Base-by-base conservation (phyloP, 1,140 invertebrate genomes). In the Pollicipes pollicipes region DNA sequence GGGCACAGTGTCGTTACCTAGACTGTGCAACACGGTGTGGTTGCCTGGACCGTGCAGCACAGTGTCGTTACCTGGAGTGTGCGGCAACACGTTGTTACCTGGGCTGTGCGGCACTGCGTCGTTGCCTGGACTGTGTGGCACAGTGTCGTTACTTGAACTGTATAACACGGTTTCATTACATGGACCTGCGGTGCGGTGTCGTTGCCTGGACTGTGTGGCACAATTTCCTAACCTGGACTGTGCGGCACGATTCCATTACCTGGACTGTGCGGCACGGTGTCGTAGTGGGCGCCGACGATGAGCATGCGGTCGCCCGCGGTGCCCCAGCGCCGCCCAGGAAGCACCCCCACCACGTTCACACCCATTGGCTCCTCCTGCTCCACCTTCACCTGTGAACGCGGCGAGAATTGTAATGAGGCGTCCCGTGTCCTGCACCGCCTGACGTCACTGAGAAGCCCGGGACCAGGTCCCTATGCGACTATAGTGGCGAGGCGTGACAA, bases 121-220 rank as follows among this genome's bases (percentile, higher is more conserved):
- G 71, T 79, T 80, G 74, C 82, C 80, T 30, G 81, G 80, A 26
- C 81, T 81, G 64, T 82, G 71, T 71, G 70, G 26, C 26, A 3
- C 31, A 66, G 28, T 0, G 1, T 68, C 35, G 24, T 30, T 35
- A 35, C 4, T 6, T 70, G 31, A 70, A 66, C 16, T 27, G n/a
- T 64, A 80, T 81, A 71, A 82, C 81, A 70, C 79, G 80, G 74
- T 82, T 81, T 30, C 81, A 80, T n/a, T 81, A 81, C 45, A 82
- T 72, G 32, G 66, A 26, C 26, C 3, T 69, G n/a, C 0, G 0
- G 63, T 29, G 24, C 58, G n/a, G n/a, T n/a, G n/a, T n/a, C n/a
- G n/a, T n/a, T n/a, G n/a, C n/a, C n/a, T n/a, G n/a, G n/a, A n/a
- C n/a, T n/a, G n/a, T n/a, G n/a, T n/a, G n/a, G n/a, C n/a, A n/a